Percentiles rank a stretch among this genome's conserved stretches.
Conservation (phyloP, 2,797 vertebrate genomes). For the Rhodeus uyekii region DNA sequence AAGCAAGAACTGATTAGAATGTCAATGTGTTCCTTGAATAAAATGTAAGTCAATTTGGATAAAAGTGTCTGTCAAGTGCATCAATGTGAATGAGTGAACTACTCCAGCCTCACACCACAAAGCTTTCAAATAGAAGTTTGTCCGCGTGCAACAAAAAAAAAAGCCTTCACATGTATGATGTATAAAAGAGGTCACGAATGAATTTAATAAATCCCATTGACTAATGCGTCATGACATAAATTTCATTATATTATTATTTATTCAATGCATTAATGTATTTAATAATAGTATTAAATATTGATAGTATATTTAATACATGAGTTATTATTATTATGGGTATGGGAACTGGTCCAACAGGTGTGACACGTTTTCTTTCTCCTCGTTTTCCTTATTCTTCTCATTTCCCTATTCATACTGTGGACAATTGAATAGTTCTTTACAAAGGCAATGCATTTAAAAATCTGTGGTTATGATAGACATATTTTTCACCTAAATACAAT, state of each 20-base stretch:
- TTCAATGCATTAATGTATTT: not conserved
- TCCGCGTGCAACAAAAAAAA: not conserved
- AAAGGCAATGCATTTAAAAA: not conserved
- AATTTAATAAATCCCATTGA: not conserved
- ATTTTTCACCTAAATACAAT: not conserved
- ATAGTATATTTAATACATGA: no score
- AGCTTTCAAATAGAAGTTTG: not conserved
- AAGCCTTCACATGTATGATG: not conserved
- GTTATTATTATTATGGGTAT: no score
- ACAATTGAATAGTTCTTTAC: not conserved
- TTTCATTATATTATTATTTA: not conserved
- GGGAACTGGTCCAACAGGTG: conserved; percentile 4
- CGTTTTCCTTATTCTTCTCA: no score
- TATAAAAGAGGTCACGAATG: not conserved
- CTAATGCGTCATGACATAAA: no score
- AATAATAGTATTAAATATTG: no score
- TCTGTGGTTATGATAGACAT: not conserved
- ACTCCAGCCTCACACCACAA: not conserved
- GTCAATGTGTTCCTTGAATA: no score
- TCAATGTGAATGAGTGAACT: no score
- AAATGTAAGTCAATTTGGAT: no score
- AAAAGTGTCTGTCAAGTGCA: no score
- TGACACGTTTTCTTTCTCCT: not conserved
- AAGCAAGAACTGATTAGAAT: no score
- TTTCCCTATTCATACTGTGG: not conserved